These are phyloP conservation scores for Stegana nigrithorax DNA, from an alignment of 2,888 invertebrate genomes.

Conservation along the genomic window DNA sequence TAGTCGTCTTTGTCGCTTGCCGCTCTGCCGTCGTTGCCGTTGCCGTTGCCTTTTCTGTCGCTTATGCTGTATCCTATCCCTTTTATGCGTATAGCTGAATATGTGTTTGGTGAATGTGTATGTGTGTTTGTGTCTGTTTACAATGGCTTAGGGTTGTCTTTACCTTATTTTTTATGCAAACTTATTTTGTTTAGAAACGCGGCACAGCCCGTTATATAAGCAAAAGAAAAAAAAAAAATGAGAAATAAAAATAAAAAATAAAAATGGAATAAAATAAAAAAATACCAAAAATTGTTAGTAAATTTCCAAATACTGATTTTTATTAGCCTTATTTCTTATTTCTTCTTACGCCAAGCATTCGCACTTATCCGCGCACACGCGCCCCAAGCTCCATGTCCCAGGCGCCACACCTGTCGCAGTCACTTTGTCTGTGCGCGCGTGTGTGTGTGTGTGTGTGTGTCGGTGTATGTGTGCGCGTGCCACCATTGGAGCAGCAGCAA, in stretches of 20 bases:
- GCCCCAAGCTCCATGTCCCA: background rate
- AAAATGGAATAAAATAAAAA: too few relatives aligned
- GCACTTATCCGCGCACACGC: too few relatives aligned
- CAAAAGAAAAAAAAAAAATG: background rate
- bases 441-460: background rate
- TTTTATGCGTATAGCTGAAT: background rate
- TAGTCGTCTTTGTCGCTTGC: conserved; percentile 1
- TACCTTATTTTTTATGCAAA: conserved; percentile 24
- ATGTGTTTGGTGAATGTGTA: too few relatives aligned
- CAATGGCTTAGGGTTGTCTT: conserved; percentile 18
- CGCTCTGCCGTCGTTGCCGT: background rate
- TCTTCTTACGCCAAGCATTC: too few relatives aligned
- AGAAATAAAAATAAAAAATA: background rate
- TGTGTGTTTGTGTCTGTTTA: background rate
- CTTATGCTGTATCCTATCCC: background rate
- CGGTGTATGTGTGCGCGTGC: too few relatives aligned
- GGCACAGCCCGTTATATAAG: conserved; percentile 5
- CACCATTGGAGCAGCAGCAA: too few relatives aligned
- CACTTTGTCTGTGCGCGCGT: background rate
- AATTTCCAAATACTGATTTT: conserved; percentile 19
- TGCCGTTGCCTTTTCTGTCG: background rate
- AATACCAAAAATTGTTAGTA: conserved; percentile 20
- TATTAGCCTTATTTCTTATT: conserved; percentile 7
- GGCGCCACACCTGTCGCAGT: background rate
- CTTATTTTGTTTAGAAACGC: conserved; percentile 21